Base-by-base conservation (phyloP, 1,140 invertebrate genomes). In the Diorhabda carinulata region DNA sequence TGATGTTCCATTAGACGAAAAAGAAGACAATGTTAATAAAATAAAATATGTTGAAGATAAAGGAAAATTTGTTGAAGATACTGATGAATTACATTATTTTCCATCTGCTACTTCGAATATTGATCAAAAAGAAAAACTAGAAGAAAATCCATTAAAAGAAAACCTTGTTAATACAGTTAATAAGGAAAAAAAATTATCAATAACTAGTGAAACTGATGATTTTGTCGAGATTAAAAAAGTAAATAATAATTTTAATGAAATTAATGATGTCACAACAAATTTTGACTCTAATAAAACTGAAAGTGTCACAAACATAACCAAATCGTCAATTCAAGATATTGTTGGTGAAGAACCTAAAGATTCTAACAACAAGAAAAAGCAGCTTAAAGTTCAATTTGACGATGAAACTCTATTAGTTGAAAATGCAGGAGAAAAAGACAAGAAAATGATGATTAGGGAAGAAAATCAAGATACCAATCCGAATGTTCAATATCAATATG, bases 351-450 rank as follows among this genome's bases (percentile, higher is more conserved):
- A n/a, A 5, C 8, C 60, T 25, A 40, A 25, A 41, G 42, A 61
- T 41, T 9, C 9, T 41, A 41, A 57, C 7, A 5, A n/a, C 3
- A 57, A 57, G n/a, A 57, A 57, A 57, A 62, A 62, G n/a, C 3
- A 62, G 4, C n/a, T 10, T 3, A 62, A 62, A 42, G 40, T 10
- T 44, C n/a, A 62, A 62, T 61, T 61, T 7, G n/a, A 10, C 61
- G n/a, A 41, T 25, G 7, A 4, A 5, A 4, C 25, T 57, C n/a
- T 2, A 2, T n/a, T n/a, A 57, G 7, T 25, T 7, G 57, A 57
- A 7, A 25, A 57, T 3, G n/a, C 7, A 4, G 57, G 25, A 25
- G 25, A 25, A 25, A 57, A 9, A 57, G 52, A 56, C 52, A 57
- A n/a, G 3, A 57, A n/a, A 57, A n/a, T 57, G 7, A 7, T 25